Percentiles rank a stretch among this genome's conserved stretches.
Evolutionary conservation across 1,140 invertebrate species (phyloP).

Genomic region (Hypsibius dujardini): DNA sequence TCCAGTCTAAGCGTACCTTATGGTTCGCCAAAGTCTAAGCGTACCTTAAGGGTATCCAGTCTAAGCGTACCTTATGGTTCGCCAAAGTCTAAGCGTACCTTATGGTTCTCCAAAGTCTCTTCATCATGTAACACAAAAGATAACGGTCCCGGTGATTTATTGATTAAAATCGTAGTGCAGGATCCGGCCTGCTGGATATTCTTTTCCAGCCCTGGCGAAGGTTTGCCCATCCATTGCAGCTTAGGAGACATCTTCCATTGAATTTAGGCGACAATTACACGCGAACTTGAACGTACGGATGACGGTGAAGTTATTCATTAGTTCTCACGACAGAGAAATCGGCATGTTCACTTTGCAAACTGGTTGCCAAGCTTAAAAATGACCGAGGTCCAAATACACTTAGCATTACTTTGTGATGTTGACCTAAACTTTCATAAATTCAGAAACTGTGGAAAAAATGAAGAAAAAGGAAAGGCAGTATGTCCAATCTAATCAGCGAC

Average conservation of each 20-base stretch:
- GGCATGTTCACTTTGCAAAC: too few species aligned
- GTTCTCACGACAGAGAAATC: too few species aligned
- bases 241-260: not conserved
- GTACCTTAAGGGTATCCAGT: not conserved
- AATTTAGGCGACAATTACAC: too few species aligned
- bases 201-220: not conserved
- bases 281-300: too few species aligned
- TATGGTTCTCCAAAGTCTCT: not conserved
- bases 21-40: not conserved
- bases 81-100: conserved; percentile 4
- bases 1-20: not conserved
- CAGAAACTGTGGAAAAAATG: too few species aligned
- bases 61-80: not conserved
- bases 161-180: not conserved
- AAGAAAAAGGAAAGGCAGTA: too few species aligned
- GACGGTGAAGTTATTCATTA: too few species aligned
- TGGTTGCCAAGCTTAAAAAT: too few species aligned
- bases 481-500: too few species aligned
- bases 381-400: too few species aligned
- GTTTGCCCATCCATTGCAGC: not conserved
- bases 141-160: not conserved
- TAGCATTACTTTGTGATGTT: too few species aligned
- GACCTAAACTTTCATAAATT: too few species aligned
- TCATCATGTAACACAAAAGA: conserved; percentile 10
- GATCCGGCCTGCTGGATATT: not conserved